Base-by-base conservation (phyloP, 2,797 vertebrate genomes). In the Aphelocoma californica region DNA sequence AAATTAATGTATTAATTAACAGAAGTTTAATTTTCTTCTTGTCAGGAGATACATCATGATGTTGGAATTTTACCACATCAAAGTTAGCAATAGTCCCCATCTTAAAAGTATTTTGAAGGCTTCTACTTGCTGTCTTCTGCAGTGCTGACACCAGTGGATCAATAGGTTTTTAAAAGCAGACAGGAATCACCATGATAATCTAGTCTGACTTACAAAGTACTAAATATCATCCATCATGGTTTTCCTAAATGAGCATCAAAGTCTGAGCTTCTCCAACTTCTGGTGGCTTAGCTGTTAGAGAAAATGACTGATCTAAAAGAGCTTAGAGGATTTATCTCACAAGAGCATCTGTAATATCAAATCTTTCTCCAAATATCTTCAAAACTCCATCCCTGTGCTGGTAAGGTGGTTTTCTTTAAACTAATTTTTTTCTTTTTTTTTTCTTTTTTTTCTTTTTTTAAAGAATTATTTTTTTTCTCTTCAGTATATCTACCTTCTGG, bases 81-180 rank as follows among this genome's bases (percentile, higher is more conserved):
- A 88, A 93, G 83, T 90, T 82, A 79, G 74, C 58, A 66, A 50
- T 32, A 91, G 80, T 78, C n/a, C 53, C 81, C 36, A 18, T 91
- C 78, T 86, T 81, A 17, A 20, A 88, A 92, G 85, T 80, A 67
- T 94, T 96, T 95, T 91, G 71, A 92, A 96, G 75, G 90, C 48
- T 95, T 88, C 71, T 90, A 12, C 73, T 91, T 90, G 91, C 81
- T 91, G 88, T 88, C 94, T 94, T 97, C 91, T 92, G 77, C 83
- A 70, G 83, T 57, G 67, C 89, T 96, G 95, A 94, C 94, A 95
- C 81, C 61, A 67, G 60, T 71, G 81, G 83, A 96, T 96, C 96
- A 96, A 96, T 96, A 95, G 88, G 83, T 94, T 96, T 94, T 97
- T 95, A 90, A 93, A 95, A 85, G 77, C 81, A 92, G 94, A 96